Conservation (phyloP, 1,140 invertebrate species). For the Pemphigus obesinymphae region DNA sequence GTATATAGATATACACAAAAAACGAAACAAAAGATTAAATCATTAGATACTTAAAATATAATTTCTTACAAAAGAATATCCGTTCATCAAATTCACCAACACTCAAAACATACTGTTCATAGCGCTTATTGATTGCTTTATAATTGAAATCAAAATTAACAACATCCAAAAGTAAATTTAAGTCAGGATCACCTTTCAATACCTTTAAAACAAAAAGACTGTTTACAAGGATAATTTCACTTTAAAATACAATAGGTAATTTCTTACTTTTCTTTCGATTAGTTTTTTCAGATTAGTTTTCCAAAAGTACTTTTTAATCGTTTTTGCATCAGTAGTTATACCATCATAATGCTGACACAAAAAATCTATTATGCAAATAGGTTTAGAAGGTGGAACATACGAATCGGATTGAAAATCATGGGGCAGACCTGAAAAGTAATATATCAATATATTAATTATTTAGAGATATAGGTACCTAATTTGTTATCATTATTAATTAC, state of each 20-base stretch:
- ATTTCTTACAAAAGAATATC: slow-evolving; percentile 38
- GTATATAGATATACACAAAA: background rate
- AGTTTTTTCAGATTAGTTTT: slow-evolving; percentile 74
- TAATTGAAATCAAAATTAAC: slow-evolving; percentile 72
- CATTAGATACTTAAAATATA: background rate
- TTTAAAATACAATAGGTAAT: background rate
- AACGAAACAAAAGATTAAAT: background rate
- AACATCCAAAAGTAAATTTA: slow-evolving; percentile 66
- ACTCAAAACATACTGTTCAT: slow-evolving; percentile 86
- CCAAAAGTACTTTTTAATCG: slow-evolving; percentile 85
- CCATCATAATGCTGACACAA: slow-evolving; percentile 79
- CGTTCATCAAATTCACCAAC: slow-evolving; percentile 95
- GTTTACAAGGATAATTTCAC: background rate
- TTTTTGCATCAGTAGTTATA: slow-evolving; percentile 70
- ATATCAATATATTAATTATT: slow-evolving; percentile 15
- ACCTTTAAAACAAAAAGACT: slow-evolving; percentile 44
- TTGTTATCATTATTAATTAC: slow-evolving; percentile 52
- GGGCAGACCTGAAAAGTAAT: slow-evolving; percentile 61
- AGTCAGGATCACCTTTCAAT: slow-evolving; percentile 61
- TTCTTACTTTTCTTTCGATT: slow-evolving; percentile 66
- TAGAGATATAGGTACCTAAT: background rate
- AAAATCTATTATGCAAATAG: slow-evolving; percentile 76
- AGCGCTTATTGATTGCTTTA: slow-evolving; percentile 79
- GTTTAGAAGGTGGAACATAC: slow-evolving; percentile 61
- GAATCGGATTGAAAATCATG: slow-evolving; percentile 63